Evolutionary conservation across 2,888 invertebrate species (phyloP), one percentile per base, ranked within the genome.

Genomic region (Gasteruption jaculator): DNA sequence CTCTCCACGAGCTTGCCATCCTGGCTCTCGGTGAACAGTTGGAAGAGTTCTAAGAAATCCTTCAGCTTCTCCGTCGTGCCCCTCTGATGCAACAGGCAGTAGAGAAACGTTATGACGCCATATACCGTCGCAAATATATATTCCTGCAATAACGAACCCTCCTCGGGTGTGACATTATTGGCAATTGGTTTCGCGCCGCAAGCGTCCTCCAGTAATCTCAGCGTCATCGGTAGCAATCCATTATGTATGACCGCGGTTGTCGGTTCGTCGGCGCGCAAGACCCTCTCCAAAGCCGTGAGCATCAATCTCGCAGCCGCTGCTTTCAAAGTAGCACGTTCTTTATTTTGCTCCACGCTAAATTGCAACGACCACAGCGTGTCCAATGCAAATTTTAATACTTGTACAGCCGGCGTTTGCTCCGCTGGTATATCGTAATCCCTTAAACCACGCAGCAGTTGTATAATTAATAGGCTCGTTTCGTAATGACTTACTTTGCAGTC

Each of bases 41-140:
- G 76, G 47, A 81, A 80, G 30, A 80, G 73, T 22, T 80, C 78
- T 1, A 78, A 72, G 56, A 81, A 81, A 48, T 79, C 77, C 18
- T 57, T 60, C n/a, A 63, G 38, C 27, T 60, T 54, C 14, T 80
- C 79, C 1, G 74, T 64, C 3, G 71, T 69, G 2, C 56, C 60
- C 18, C 63, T 55, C 41, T 79, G 76, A 65, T 78, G 75, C 19
- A 81, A 58, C 5, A 81, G 60, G 43, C 78, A 77, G 49, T 80
- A 78, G 39, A 81, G 74, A 58, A 80, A 79, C 1, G 78, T 77
- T 1, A 78, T 72, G 26, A 79, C 72, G 1, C 77, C 79, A 51
- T 79, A 80, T 8, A 76, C 75, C 4, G 78, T 73, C 1, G 79
- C 80, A 59, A 80, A 81, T 4, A 81, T 73, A 50, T 78, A 80